phyloP scores from a whole-genome alignment of 2,113 vertebrate species.

The Procavia capensis region DNA sequence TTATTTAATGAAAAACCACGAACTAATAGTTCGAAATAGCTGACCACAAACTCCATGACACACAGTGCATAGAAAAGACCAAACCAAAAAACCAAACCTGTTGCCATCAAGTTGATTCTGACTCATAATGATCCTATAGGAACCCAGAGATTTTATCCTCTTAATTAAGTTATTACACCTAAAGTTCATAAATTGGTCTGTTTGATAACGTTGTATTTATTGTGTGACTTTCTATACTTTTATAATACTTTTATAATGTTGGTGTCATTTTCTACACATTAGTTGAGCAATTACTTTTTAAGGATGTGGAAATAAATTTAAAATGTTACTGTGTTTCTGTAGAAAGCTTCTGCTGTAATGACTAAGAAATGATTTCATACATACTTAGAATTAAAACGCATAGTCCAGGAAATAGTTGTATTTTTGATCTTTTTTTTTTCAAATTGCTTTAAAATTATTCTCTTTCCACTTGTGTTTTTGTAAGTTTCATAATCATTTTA shows the following conservation, averaged over 20 bases:
- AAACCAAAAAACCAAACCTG: too few relatives aligned
- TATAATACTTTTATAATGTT: too few relatives aligned
- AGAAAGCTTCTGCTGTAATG: slow-evolving; percentile 28
- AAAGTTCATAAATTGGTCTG: slow-evolving; percentile 41
- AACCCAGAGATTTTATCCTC: not conserved
- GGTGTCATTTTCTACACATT: slow-evolving; percentile 47
- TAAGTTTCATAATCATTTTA: not conserved
- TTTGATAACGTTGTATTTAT: slow-evolving; percentile 43
- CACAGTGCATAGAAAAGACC: not conserved
- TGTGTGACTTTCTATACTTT: slow-evolving; percentile 37
- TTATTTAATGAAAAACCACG: slow-evolving; percentile 1
- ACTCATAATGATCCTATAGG: not conserved
- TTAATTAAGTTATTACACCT: not conserved
- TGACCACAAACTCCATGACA: not conserved
- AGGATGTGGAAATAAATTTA: slow-evolving; percentile 46
- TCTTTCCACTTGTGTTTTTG: not conserved
- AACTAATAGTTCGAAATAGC: not conserved
- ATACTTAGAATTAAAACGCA: slow-evolving; percentile 15
- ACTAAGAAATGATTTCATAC: not conserved
- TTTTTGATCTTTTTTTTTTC: slow-evolving; percentile 37
- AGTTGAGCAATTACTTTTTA: slow-evolving; percentile 63
- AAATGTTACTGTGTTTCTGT: slow-evolving; percentile 17
- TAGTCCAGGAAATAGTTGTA: slow-evolving; percentile 16
- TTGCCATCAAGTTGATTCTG: too few relatives aligned
- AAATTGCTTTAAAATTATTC: slow-evolving; percentile 14